A percentile compares a stretch with the other conserved stretches of the same genome.
Evolutionary conservation across 2,113 vertebrate genomes (phyloP).

Genomic region (Oryzias woworae): DNA sequence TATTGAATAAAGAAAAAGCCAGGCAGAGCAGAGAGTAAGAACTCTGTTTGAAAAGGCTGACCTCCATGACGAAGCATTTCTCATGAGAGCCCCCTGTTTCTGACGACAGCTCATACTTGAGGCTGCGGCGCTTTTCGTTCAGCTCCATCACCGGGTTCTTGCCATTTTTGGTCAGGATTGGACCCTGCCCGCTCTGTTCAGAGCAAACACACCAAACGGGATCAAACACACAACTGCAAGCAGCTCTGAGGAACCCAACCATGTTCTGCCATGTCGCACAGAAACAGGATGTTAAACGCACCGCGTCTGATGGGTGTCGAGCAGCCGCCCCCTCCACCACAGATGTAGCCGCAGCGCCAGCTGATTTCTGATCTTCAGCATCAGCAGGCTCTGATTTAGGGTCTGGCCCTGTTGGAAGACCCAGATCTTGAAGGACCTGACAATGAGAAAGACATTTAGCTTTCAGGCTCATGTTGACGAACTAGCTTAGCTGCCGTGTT

Average conservation of each 20-base stretch:
- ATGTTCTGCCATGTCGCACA: background rate
- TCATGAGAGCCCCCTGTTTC: slow-evolving; percentile 93
- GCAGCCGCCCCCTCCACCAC: background rate
- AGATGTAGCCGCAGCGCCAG: slow-evolving; percentile 42
- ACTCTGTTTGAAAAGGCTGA: slow-evolving; percentile 55
- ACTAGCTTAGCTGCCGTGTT: too few relatives aligned
- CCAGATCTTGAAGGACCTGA: slow-evolving; percentile 91
- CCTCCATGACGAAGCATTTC: slow-evolving; percentile 97
- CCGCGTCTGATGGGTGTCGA: slow-evolving; percentile 49
- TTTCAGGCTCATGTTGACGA: too few relatives aligned
- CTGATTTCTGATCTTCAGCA: slow-evolving; percentile 59
- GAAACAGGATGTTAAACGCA: slow-evolving; percentile 12
- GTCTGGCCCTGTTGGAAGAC: slow-evolving; percentile 83
- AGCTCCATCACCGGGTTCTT: slow-evolving; percentile 99
- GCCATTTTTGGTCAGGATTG: slow-evolving; percentile 93
- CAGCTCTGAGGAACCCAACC: background rate
- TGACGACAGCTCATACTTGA: slow-evolving; percentile 92
- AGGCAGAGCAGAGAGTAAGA: too few relatives aligned
- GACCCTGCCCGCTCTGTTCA: slow-evolving; percentile 80
- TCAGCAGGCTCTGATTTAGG: slow-evolving; percentile 73
- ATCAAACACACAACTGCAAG: background rate
- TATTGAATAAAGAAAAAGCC: too few relatives aligned
- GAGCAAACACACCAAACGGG: slow-evolving; percentile 23
- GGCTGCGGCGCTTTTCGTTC: slow-evolving; percentile 93
- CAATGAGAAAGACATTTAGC: background rate